Evolutionary conservation across 2,797 vertebrate genomes (phyloP).

Genomic region (Pangasius larnaudii): DNA sequence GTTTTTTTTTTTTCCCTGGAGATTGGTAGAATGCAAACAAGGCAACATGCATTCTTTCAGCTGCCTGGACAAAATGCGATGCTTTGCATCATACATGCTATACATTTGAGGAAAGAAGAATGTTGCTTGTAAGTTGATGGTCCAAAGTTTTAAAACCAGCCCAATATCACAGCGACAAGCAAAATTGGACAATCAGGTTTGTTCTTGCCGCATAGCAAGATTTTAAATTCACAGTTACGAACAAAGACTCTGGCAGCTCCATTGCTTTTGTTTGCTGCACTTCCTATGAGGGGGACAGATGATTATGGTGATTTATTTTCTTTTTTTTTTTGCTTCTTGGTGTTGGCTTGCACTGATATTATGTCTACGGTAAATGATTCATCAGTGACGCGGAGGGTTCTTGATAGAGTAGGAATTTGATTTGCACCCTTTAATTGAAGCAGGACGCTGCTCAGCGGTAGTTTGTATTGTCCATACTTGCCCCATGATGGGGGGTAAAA

Average conservation of each 20-base stretch:
- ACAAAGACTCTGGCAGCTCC: background rate
- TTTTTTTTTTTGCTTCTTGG: background rate
- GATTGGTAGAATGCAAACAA: conserved; percentile 32
- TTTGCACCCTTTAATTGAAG: conserved; percentile 60
- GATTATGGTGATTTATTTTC: background rate
- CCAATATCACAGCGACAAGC: background rate
- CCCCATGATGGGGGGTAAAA: conserved; percentile 51
- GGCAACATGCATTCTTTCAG: conserved; percentile 40
- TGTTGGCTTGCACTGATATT: conserved; percentile 2
- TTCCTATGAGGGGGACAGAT: background rate
- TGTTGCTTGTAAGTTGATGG: background rate
- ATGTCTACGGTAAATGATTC: background rate
- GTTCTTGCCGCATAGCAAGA: background rate
- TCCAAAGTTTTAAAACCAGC: background rate
- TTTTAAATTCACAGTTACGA: background rate
- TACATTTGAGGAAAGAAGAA: conserved; percentile 10
- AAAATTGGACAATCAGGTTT: background rate
- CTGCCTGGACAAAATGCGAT: conserved; percentile 37
- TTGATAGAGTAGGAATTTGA: conserved; percentile 36
- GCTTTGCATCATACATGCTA: conserved; percentile 15
- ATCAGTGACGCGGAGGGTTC: conserved; percentile 14
- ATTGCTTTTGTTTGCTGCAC: background rate
- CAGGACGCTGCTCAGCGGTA: conserved; percentile 54
- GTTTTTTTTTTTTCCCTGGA: conserved; percentile 11
- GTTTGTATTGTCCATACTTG: conserved; percentile 58